Evolutionary conservation across 1,140 invertebrate genomes (phyloP).

Genomic region (Chlorops oryzae): DNA sequence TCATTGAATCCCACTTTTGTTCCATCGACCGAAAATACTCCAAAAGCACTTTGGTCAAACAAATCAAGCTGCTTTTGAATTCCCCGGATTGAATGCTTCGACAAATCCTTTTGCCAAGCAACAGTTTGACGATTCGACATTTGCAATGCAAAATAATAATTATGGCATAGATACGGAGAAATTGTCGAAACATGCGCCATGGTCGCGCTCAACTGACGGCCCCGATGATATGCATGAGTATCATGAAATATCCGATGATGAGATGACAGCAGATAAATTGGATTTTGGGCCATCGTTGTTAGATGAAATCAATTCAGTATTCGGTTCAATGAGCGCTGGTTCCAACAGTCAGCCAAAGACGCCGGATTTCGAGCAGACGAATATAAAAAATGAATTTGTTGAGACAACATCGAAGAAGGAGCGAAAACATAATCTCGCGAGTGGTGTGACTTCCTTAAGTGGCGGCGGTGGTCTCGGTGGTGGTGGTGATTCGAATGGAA

Average conservation of each 20-base stretch:
- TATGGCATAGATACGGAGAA: neutral
- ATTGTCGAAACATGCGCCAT: neutral
- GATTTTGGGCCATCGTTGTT: slow-evolving; percentile 90
- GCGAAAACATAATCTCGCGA: slow-evolving; percentile 32
- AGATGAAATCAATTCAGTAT: slow-evolving; percentile 94
- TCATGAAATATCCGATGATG: slow-evolving; percentile 88
- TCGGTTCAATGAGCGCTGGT: slow-evolving; percentile 59
- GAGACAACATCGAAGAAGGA: slow-evolving; percentile 58
- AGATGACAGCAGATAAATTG: slow-evolving; percentile 57
- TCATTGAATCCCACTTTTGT: slow-evolving; percentile 45
- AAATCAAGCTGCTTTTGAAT: slow-evolving; percentile 35
- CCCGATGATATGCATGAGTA: slow-evolving; percentile 63
- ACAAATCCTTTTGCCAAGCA: slow-evolving; percentile 43
- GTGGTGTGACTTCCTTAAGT: too few species aligned
- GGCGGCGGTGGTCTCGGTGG: too few species aligned
- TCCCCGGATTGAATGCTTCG: slow-evolving; percentile 22
- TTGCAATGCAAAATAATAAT: slow-evolving; percentile 32
- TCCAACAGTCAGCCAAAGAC: slow-evolving; percentile 43
- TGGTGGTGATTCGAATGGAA: slow-evolving; percentile 13
- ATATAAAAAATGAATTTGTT: slow-evolving; percentile 57
- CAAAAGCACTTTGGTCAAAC: slow-evolving; percentile 28
- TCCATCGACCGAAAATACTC: slow-evolving; percentile 42
- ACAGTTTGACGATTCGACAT: slow-evolving; percentile 27
- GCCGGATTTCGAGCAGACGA: slow-evolving; percentile 60
- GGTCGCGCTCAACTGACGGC: neutral